Percentiles rank a stretch among this genome's conserved stretches.
These are phyloP conservation scores for Didymodactylos carnosus DNA, from an alignment of 2,888 invertebrate genomes.

Conservation along the genomic window DNA sequence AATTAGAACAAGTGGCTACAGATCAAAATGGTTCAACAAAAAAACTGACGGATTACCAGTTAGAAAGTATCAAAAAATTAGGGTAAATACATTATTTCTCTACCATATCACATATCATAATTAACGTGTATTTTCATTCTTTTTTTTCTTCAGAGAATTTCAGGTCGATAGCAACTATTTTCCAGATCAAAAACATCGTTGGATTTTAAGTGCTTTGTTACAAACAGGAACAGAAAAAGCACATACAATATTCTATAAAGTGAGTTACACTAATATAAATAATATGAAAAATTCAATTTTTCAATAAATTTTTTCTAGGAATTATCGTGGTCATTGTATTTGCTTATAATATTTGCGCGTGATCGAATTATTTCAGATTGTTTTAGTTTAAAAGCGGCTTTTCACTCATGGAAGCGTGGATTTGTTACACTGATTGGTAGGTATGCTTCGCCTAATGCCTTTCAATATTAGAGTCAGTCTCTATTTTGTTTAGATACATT, in stretches of 20 bases:
- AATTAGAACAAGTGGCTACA: constrained; percentile 70
- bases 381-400: constrained; percentile 43
- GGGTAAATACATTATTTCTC: constrained; percentile 43
- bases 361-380: constrained; percentile 56
- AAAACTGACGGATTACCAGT: constrained; percentile 61
- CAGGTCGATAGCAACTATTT: constrained; percentile 81
- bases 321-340: constrained; percentile 59
- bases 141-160: constrained; percentile 51
- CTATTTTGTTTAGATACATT: neutral
- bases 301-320: constrained; percentile 39
- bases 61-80: constrained; percentile 62
- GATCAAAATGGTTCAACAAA: constrained; percentile 58
- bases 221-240: constrained; percentile 66
- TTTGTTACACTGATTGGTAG: constrained; percentile 45
- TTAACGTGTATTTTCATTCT: neutral
- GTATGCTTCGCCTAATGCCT: neutral
- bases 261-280: constrained; percentile 20
- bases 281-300: no score
- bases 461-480: neutral
- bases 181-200: constrained; percentile 72
- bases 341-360: constrained; percentile 61
- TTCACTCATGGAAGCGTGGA: constrained; percentile 33
- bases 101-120: constrained; percentile 16
- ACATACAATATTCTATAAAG: constrained; percentile 27
- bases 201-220: constrained; percentile 65